These are phyloP conservation scores for Mythimna pallens DNA, from an alignment of 2,888 invertebrate genomes.

Conservation along the genomic window DNA sequence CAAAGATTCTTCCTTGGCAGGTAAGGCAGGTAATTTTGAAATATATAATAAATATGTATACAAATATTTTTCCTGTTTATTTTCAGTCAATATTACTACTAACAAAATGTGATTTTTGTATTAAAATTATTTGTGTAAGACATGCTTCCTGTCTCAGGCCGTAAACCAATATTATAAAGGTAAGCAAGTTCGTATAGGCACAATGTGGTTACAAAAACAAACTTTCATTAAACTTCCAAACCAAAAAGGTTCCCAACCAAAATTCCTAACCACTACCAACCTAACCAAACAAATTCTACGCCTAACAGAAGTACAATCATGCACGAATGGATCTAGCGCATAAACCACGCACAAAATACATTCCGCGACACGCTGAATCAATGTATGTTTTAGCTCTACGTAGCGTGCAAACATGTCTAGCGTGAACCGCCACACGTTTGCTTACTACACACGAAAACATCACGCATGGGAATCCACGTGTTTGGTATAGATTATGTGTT, in stretches of 20 bases:
- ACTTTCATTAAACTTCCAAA: neutral
- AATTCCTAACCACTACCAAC: neutral
- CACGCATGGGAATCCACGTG: slow-evolving; percentile 29
- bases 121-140: too few species aligned
- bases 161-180: neutral
- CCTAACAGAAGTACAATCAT: slow-evolving; percentile 24
- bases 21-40: too few species aligned
- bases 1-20: too few species aligned
- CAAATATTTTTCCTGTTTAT: too few species aligned
- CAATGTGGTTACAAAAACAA: neutral
- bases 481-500: slow-evolving; percentile 27
- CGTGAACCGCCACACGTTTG: slow-evolving; percentile 23
- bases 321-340: slow-evolving; percentile 14
- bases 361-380: slow-evolving; percentile 22
- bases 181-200: neutral
- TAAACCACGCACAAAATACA: slow-evolving; percentile 12
- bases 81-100: too few species aligned
- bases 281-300: slow-evolving; percentile 2
- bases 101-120: too few species aligned
- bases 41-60: too few species aligned
- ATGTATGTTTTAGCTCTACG: slow-evolving; percentile 36
- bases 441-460: slow-evolving; percentile 24
- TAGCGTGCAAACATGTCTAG: slow-evolving; percentile 38
- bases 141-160: too few species aligned
- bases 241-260: neutral